Percentiles rank a stretch among this genome's conserved stretches.
phyloP scores from a whole-genome alignment of 1,140 invertebrate species.

The Zaprionus davidi region DNA sequence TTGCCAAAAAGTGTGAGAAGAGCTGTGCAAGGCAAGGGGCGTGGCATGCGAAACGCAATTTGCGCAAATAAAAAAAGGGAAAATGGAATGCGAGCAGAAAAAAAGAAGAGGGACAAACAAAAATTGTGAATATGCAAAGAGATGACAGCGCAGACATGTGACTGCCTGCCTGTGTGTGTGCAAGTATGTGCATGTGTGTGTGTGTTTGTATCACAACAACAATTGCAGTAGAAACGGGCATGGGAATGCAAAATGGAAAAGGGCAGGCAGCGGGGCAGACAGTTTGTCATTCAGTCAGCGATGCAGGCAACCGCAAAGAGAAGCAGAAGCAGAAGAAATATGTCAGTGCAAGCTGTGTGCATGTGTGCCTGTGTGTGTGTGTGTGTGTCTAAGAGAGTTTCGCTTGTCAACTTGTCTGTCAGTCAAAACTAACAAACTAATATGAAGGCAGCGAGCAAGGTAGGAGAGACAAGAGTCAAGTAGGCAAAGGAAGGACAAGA shows the following conservation, averaged over 20 bases:
- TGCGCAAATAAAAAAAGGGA: background rate
- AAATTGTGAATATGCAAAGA: slow-evolving; percentile 32
- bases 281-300: slow-evolving; percentile 21
- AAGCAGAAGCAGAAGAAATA: slow-evolving; percentile 4
- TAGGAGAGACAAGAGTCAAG: background rate
- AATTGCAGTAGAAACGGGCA: background rate
- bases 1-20: background rate
- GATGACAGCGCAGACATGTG: slow-evolving; percentile 33
- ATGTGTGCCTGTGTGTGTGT: background rate
- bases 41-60: slow-evolving; percentile 5
- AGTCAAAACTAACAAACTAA: slow-evolving; percentile 28
- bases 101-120: slow-evolving; percentile 16
- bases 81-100: background rate
- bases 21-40: background rate
- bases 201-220: background rate
- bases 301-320: slow-evolving; percentile 34
- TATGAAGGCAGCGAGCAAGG: background rate
- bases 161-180: slow-evolving; percentile 5
- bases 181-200: background rate
- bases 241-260: background rate
- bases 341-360: background rate
- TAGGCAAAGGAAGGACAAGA: background rate
- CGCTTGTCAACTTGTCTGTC: slow-evolving; percentile 29
- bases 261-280: background rate
- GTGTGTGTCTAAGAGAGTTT: slow-evolving; percentile 8